Conservation (phyloP, 2,888 invertebrate genomes). For the Mycalesis mineus region DNA sequence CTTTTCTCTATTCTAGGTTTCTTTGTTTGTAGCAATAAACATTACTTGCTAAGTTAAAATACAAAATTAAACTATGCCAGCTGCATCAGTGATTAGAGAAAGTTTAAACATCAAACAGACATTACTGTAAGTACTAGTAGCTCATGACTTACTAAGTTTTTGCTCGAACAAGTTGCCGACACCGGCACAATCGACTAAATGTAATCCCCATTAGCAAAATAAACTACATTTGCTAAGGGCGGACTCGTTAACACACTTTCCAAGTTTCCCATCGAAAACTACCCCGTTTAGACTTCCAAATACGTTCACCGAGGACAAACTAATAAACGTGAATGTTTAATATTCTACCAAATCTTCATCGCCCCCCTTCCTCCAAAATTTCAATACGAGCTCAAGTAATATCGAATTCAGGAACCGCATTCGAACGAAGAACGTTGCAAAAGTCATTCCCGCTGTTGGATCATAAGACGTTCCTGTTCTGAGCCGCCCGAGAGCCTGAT, state of each 20-base stretch:
- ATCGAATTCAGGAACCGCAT: constrained; percentile 51
- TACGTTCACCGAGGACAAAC: constrained; percentile 68
- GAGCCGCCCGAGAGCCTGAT: constrained; percentile 39
- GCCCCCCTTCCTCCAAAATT: constrained; percentile 49
- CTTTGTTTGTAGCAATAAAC: neutral
- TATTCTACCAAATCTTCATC: constrained; percentile 68
- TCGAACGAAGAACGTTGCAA: constrained; percentile 44
- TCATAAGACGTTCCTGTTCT: constrained; percentile 38
- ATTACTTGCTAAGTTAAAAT: neutral
- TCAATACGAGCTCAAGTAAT: constrained; percentile 71
- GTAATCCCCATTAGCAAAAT: constrained; percentile 64
- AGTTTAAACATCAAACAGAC: constrained; percentile 24
- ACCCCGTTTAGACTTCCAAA: constrained; percentile 71
- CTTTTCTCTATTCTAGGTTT: neutral
- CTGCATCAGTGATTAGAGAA: constrained; percentile 13
- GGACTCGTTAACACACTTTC: constrained; percentile 73
- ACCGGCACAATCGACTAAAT: constrained; percentile 52
- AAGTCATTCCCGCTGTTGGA: constrained; percentile 35
- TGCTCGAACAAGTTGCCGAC: constrained; percentile 39
- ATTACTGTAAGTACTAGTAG: constrained; percentile 22
- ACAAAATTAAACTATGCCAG: constrained; percentile 3
- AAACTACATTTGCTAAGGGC: constrained; percentile 52
- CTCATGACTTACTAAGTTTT: constrained; percentile 32
- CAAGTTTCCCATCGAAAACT: constrained; percentile 66
- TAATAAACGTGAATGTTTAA: constrained; percentile 78